A percentile compares a stretch with the other conserved stretches of the same genome.
These are phyloP conservation scores for Hoplostethus mediterraneus DNA, from an alignment of 2,797 vertebrate species.

Conservation along the genomic window DNA sequence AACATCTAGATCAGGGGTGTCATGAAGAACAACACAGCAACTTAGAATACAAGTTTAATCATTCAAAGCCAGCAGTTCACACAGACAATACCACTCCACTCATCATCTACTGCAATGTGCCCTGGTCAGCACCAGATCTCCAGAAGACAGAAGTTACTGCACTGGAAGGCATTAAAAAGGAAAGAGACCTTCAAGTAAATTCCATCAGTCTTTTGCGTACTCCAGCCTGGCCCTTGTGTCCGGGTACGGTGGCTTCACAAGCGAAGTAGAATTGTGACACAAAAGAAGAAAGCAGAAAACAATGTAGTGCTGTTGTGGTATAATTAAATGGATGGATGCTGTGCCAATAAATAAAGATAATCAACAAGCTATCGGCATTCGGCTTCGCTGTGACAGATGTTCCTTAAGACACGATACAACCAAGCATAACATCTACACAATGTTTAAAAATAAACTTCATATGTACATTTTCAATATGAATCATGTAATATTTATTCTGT, in stretches of 20 bases:
- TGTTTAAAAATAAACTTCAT: conserved; percentile 58
- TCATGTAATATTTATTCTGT: conserved; percentile 72
- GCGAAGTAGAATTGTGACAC: conserved; percentile 8
- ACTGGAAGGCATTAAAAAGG: conserved; percentile 11
- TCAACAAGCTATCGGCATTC: neutral
- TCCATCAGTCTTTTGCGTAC: neutral
- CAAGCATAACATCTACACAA: conserved; percentile 45
- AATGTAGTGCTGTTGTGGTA: neutral
- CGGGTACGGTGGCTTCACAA: neutral
- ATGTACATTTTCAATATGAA: conserved; percentile 77
- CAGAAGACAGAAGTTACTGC: conserved; percentile 7
- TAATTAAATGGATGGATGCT: neutral
- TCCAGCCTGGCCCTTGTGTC: conserved; percentile 14
- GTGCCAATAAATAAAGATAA: conserved; percentile 13
- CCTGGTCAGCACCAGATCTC: neutral
- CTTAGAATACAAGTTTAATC: conserved; percentile 67
- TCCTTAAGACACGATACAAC: conserved; percentile 38
- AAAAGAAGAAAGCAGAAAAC: conserved; percentile 1
- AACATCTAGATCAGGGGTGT: conserved; percentile 17
- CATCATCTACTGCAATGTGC: neutral
- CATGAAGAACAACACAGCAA: conserved; percentile 45
- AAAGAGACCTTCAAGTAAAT: neutral
- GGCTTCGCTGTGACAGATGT: conserved; percentile 31
- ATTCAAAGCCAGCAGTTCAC: conserved; percentile 54
- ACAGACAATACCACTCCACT: conserved; percentile 31